Percentiles rank a stretch among this genome's conserved stretches.
Conservation (phyloP, 2,888 invertebrate species). For the Thecophora atra region DNA sequence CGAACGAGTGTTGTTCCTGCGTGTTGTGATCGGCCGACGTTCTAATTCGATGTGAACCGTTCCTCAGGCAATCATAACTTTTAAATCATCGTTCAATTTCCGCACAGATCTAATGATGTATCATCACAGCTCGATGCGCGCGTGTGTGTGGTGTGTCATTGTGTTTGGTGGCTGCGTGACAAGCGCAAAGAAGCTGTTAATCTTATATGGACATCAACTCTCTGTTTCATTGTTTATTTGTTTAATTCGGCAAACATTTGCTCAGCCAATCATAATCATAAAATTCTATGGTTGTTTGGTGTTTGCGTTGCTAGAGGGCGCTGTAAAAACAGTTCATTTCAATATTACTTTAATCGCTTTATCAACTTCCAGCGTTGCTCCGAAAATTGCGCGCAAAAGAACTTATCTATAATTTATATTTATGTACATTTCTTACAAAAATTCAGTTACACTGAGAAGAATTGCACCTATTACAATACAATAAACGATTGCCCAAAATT, state of each 20-base stretch:
- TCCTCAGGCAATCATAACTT: background rate
- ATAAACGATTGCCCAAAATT: too few relatives aligned
- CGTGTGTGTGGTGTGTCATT: slow-evolving; percentile 6
- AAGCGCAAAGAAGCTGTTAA: background rate
- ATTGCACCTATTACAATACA: too few relatives aligned
- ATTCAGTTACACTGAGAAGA: too few relatives aligned
- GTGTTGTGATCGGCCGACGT: background rate
- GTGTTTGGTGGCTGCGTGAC: background rate
- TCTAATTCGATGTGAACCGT: slow-evolving; percentile 11
- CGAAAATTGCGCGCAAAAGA: background rate
- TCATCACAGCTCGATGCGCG: background rate
- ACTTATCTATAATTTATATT: too few relatives aligned
- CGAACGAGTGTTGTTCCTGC: background rate
- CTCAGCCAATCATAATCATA: slow-evolving; percentile 11
- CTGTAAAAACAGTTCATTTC: slow-evolving; percentile 12
- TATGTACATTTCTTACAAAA: too few relatives aligned
- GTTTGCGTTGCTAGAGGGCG: background rate
- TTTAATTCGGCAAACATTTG: slow-evolving; percentile 17
- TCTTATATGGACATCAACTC: slow-evolving; percentile 16
- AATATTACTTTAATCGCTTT: slow-evolving; percentile 9
- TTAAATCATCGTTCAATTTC: slow-evolving; percentile 15
- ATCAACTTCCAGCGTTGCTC: slow-evolving; percentile 1
- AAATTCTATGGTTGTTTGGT: too few relatives aligned
- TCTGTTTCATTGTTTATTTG: slow-evolving; percentile 22
- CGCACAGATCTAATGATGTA: background rate